phyloP scores from a whole-genome alignment of 2,797 vertebrate species.

The Fratercula arctica region DNA sequence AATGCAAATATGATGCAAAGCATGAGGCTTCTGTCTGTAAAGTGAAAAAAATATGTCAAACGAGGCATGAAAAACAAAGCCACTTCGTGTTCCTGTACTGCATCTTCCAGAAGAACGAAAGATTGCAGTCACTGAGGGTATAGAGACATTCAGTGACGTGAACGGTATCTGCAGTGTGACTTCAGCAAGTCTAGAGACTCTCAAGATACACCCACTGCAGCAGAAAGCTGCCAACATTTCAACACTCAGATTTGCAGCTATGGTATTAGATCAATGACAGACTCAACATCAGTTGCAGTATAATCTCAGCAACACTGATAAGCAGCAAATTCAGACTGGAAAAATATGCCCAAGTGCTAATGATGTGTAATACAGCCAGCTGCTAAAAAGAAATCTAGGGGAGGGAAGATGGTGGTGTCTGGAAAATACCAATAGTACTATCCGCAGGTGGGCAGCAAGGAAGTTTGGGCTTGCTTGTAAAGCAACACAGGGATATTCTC shows the following conservation, averaged over 20 bases:
- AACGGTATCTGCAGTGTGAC: conserved; percentile 50
- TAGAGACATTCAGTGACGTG: neutral
- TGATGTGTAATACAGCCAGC: conserved; percentile 8
- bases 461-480: neutral
- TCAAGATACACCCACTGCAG: conserved; percentile 65
- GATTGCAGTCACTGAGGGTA: neutral
- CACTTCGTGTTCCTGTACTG: neutral
- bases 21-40: neutral
- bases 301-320: conserved; percentile 42
- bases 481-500: neutral
- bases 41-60: neutral
- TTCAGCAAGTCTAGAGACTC: conserved; percentile 55
- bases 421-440: neutral
- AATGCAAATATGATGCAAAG: neutral
- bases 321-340: conserved; percentile 24
- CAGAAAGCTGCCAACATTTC: conserved; percentile 56
- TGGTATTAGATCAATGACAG: conserved; percentile 56
- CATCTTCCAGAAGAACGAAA: neutral
- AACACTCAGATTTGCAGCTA: conserved; percentile 18
- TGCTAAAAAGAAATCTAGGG: neutral
- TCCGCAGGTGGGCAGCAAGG: neutral
- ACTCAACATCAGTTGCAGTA: conserved; percentile 46
- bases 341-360: conserved; percentile 35
- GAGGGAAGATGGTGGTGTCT: neutral
- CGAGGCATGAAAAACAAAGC: neutral